phyloP scores from a whole-genome alignment of 2,113 vertebrate species.

The Camelus dromedarius region DNA sequence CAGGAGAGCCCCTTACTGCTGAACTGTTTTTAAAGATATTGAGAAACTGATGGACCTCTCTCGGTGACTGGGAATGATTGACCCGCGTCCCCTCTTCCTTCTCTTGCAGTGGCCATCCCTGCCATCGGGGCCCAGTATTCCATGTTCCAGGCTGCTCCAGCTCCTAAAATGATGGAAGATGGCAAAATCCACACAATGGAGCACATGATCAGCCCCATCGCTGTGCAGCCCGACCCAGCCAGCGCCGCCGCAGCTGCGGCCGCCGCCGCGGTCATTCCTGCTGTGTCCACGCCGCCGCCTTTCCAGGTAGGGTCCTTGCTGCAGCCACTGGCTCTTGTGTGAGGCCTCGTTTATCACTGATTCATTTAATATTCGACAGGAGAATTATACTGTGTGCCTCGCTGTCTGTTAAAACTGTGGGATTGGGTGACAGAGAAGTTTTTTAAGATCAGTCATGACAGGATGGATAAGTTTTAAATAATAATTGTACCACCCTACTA shows the following conservation, averaged over 20 bases:
- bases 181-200: constrained; percentile 96
- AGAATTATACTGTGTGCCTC: neutral
- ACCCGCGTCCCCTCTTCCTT: constrained; percentile 46
- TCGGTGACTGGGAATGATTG: rapidly evolving
- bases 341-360: neutral
- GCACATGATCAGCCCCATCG: constrained; percentile 96
- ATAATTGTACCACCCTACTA: neutral
- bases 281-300: constrained; percentile 96
- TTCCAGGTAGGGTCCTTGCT: constrained; percentile 91
- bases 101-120: constrained; percentile 93
- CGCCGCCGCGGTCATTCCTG: constrained; percentile 89
- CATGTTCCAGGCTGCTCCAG: constrained; percentile 92
- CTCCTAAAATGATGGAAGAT: constrained; percentile 96
- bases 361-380: neutral
- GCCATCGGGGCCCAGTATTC: constrained; percentile 95
- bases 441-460: neutral
- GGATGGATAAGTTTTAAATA: neutral
- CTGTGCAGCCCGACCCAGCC: constrained; percentile 94
- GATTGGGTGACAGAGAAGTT: neutral
- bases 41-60: neutral
- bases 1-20: neutral
- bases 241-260: constrained; percentile 84
- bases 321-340: rapidly evolving
- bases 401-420: neutral
- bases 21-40: neutral